Conservation (phyloP, 2,113 vertebrate species). For the Cariama cristata region DNA sequence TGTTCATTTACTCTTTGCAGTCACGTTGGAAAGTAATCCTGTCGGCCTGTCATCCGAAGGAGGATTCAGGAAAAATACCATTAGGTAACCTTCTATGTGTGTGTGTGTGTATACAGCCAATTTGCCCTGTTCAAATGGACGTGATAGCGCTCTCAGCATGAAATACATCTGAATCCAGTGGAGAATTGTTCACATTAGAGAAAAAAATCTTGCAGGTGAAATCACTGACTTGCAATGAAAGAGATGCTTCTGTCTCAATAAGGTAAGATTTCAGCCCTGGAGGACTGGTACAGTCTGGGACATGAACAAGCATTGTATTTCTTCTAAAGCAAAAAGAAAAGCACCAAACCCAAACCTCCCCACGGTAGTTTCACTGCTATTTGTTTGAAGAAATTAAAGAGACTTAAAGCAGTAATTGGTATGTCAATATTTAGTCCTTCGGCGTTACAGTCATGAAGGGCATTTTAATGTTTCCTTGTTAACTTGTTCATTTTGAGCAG, state of each 20-base stretch:
- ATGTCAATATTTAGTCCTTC: background rate
- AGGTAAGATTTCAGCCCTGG: background rate
- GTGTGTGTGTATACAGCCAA: background rate
- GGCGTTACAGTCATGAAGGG: background rate
- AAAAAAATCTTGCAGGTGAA: background rate
- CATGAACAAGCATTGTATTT: background rate
- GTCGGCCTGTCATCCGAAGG: background rate
- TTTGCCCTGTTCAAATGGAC: background rate
- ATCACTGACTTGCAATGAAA: background rate
- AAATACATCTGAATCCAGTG: background rate
- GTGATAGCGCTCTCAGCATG: background rate
- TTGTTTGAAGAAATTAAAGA: constrained; percentile 15
- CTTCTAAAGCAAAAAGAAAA: background rate
- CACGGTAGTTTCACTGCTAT: background rate
- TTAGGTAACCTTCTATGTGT: background rate
- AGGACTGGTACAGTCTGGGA: background rate
- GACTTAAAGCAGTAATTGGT: background rate
- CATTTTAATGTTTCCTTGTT: constrained; percentile 4
- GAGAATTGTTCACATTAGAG: background rate
- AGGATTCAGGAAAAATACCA: background rate
- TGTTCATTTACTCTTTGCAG: background rate
- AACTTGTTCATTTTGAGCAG: background rate
- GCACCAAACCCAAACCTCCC: background rate
- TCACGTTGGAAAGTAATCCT: background rate
- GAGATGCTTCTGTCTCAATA: background rate